These are phyloP conservation scores for Orthonychiurus folsomi DNA, from an alignment of 2,888 invertebrate species.

Conservation along the genomic window DNA sequence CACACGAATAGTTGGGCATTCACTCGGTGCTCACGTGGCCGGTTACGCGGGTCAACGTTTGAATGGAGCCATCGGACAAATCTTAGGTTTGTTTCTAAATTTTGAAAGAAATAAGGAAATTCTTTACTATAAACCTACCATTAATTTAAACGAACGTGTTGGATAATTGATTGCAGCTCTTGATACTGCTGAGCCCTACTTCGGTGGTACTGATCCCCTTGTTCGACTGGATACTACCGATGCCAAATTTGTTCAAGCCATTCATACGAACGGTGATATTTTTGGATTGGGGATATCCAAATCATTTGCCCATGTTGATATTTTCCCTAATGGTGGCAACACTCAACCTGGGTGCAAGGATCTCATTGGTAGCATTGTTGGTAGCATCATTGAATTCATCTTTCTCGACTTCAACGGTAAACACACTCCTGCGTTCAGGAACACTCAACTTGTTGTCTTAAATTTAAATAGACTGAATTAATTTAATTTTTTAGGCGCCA, in stretches of 20 bases:
- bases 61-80: conserved; percentile 34
- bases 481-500: conserved; percentile 6
- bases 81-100: no score
- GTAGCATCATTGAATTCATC: conserved; percentile 33
- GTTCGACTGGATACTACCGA: conserved; percentile 52
- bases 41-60: conserved; percentile 39
- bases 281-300: conserved; percentile 31
- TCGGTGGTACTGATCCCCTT: conserved; percentile 45
- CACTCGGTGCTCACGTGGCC: conserved; percentile 40
- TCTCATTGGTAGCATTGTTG: conserved; percentile 30
- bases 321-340: conserved; percentile 45
- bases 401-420: conserved; percentile 32
- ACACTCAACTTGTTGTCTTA: background rate
- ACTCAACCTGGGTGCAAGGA: conserved; percentile 45
- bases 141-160: background rate
- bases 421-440: background rate
- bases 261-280: conserved; percentile 53
- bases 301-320: conserved; percentile 44
- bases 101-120: conserved; percentile 25
- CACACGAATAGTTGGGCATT: conserved; percentile 39
- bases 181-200: conserved; percentile 59
- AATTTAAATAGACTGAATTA: background rate
- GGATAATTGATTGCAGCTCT: conserved; percentile 47
- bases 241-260: conserved; percentile 55
- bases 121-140: background rate